phyloP scores from a whole-genome alignment of 2,797 vertebrate genomes.

The Microctenopoma stevenorrisi region DNA sequence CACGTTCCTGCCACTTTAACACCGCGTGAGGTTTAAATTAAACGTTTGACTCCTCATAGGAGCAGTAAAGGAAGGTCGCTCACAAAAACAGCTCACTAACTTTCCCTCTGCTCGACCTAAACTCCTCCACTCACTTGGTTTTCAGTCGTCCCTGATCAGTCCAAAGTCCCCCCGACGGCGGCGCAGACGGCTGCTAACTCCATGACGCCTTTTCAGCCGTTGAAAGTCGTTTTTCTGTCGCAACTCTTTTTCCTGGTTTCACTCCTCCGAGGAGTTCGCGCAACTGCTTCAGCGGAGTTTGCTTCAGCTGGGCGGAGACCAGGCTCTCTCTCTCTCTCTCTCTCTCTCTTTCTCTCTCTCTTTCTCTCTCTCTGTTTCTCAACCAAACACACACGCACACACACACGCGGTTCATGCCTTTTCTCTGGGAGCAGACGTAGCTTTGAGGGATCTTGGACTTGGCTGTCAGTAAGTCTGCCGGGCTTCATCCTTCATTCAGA shows the following conservation, averaged over 20 bases:
- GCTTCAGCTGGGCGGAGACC: too few species aligned
- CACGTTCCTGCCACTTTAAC: too few species aligned
- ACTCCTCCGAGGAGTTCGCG: background rate
- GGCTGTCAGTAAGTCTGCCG: too few species aligned
- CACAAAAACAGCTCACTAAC: too few species aligned
- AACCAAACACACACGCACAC: background rate
- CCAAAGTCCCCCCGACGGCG: background rate
- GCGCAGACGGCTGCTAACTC: constrained; percentile 8
- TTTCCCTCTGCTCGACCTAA: background rate
- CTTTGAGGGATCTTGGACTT: too few species aligned
- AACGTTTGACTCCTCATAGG: too few species aligned
- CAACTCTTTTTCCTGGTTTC: background rate
- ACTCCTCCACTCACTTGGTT: constrained; percentile 6
- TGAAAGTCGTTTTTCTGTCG: background rate
- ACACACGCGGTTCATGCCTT: background rate
- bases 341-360: background rate
- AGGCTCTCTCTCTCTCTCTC: background rate
- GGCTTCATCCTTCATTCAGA: too few species aligned
- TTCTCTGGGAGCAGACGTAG: too few species aligned
- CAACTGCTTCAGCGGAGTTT: too few species aligned
- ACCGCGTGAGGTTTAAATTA: too few species aligned
- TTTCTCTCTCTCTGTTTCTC: background rate
- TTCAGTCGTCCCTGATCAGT: background rate
- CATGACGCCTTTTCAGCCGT: background rate
- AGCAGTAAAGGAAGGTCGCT: too few species aligned